These are phyloP conservation scores for Clarias pachynema DNA, from an alignment of 2,797 vertebrate genomes.

Conservation along the genomic window DNA sequence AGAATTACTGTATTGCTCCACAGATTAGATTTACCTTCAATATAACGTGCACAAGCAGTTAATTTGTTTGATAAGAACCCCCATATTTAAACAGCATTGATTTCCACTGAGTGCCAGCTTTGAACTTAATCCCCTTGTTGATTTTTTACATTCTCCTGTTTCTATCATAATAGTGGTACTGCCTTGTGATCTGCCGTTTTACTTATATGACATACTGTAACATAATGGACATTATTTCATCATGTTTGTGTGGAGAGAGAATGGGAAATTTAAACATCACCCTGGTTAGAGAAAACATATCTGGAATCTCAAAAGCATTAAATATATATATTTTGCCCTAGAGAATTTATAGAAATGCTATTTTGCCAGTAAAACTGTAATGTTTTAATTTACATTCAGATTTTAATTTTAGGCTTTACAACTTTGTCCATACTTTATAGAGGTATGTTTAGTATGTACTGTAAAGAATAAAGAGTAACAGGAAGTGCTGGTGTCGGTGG, in stretches of 20 bases:
- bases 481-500: background rate
- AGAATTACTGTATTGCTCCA: background rate
- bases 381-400: background rate
- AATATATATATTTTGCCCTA: background rate
- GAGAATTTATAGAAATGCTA: background rate
- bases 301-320: constrained; percentile 2
- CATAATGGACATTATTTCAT: constrained; percentile 9
- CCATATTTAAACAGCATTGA: constrained; percentile 48
- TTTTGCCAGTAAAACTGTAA: background rate
- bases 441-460: background rate
- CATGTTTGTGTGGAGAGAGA: constrained; percentile 4
- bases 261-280: constrained; percentile 15
- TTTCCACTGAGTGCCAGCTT: constrained; percentile 48
- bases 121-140: constrained; percentile 47
- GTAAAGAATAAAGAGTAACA: background rate
- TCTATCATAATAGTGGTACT: constrained; percentile 45
- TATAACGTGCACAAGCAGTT: constrained; percentile 31
- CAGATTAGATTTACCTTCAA: constrained; percentile 1
- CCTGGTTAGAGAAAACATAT: constrained; percentile 9
- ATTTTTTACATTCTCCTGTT: constrained; percentile 38
- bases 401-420: no score
- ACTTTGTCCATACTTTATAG: background rate
- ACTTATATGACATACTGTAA: constrained; percentile 21
- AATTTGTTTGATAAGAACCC: constrained; percentile 31
- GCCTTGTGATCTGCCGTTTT: constrained; percentile 20